phyloP scores from a whole-genome alignment of 2,113 vertebrate species.

The Protobothrops mucrosquamatus region DNA sequence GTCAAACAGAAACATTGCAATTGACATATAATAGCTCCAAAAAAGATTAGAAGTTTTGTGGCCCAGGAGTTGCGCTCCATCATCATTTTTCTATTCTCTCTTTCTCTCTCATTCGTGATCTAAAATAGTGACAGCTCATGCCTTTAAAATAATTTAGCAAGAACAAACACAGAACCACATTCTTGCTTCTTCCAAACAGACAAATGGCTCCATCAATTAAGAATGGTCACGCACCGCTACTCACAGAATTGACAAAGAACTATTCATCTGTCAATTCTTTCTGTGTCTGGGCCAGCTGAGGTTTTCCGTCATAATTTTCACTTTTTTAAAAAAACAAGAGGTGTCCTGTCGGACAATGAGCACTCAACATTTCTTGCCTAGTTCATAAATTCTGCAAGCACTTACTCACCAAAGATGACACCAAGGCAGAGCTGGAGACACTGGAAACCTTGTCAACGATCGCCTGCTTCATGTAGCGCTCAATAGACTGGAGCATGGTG shows the following conservation, averaged over 20 bases:
- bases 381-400: not conserved
- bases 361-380: not conserved
- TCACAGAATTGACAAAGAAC: not conserved
- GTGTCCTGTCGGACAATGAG: not conserved
- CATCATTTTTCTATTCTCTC: not conserved
- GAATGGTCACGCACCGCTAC: not conserved
- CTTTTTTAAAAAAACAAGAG: not conserved
- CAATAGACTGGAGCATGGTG: conserved; percentile 80
- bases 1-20: not conserved
- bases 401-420: conserved; percentile 77
- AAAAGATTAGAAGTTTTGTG: not conserved
- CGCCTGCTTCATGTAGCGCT: conserved; percentile 83
- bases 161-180: not conserved
- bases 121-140: not conserved
- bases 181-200: not conserved
- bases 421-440: conserved; percentile 80
- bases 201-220: not conserved
- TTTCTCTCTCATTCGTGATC: not conserved
- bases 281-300: not conserved
- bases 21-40: not conserved
- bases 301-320: not conserved
- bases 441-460: conserved; percentile 82
- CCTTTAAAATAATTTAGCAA: not conserved
- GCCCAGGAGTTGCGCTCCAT: conserved; percentile 8
- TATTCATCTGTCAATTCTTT: not conserved